Base-by-base conservation (phyloP, 2,797 vertebrate species). In the Diglossa cyanea region DNA sequence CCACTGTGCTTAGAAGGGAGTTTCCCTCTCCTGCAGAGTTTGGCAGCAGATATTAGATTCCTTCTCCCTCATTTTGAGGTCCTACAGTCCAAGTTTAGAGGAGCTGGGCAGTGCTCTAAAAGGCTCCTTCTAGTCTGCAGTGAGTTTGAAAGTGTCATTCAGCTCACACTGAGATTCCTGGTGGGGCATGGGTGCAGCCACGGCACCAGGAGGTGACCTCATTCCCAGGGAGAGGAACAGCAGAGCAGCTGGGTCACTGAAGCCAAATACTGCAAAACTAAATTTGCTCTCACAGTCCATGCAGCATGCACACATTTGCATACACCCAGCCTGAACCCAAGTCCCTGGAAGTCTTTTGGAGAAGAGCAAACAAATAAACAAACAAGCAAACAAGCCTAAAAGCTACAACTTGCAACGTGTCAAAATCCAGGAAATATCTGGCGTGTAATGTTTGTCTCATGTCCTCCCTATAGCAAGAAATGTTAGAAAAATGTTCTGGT, bases 11-110 rank as follows among this genome's bases (percentile, higher is more conserved):
- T 86, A 82, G 57, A 70, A 53, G 63, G 40, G 74, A 87, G 31
- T 93, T 95, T 91, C 61, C 28, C 77, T 76, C 57, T 94, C 67
- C 67, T 82, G 74, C n/a, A 33, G 74, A 76, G 72, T 61, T 73
- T 94, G 93, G 75, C 81, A 80, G 50, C 65, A 53, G 61, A 35
- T 85, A 35, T 10, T 77, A 71, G 44, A 89, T 91, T 91, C 48
- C 25, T 92, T 86, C 53, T 83, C 53, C 39, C 25, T 92, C 61
- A 39, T 70, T 92, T 70, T 90, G 58, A 85, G 25, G 23, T 84
- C 39, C 18, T 53, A 11, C 19, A 84, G 51, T 60, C 60, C 53
- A 66, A 67, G 45, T 58, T 89, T 50, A 66, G 53, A 70, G 48
- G 30, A 91, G 28, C 25, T 70, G 48, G 19, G 62, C 28, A 66